phyloP scores from a whole-genome alignment of 2,797 vertebrate genomes.

The Pyrrhura leucotis region DNA sequence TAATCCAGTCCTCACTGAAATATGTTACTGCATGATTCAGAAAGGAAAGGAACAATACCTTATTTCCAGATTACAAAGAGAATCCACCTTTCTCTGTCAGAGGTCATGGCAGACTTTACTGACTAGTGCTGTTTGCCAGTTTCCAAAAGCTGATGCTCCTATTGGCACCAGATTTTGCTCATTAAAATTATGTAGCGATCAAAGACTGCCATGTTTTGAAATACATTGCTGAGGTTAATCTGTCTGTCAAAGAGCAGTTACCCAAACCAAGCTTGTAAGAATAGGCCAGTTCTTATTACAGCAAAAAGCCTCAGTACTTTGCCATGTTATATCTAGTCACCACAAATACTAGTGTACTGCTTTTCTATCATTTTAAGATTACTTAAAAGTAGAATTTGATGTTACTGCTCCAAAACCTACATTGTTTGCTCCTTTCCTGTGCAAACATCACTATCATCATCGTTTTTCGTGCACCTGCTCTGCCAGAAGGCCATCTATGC shows the following conservation, averaged over 20 bases:
- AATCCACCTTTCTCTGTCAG: not conserved
- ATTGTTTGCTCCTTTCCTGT: not conserved
- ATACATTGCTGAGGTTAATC: not conserved
- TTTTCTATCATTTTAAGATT: not conserved
- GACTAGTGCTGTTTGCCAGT: not conserved
- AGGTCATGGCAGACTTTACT: not conserved
- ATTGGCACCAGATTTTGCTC: not conserved
- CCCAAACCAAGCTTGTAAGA: not conserved
- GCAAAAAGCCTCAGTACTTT: not conserved
- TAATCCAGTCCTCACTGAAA: not conserved
- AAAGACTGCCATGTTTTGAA: not conserved
- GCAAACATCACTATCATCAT: not conserved
- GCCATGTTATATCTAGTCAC: not conserved
- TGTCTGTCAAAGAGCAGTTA: not conserved
- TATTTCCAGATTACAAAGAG: not conserved
- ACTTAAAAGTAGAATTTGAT: not conserved
- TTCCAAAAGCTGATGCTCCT: not conserved
- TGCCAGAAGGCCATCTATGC: not conserved
- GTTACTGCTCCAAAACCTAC: not conserved
- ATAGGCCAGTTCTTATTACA: not conserved
- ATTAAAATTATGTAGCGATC: not conserved
- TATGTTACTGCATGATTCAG: not conserved
- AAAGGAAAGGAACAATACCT: not conserved
- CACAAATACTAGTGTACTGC: not conserved
- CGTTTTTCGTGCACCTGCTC: not conserved